Conservation (phyloP, 2,888 invertebrate species). For the Acanthopleura granulata region DNA sequence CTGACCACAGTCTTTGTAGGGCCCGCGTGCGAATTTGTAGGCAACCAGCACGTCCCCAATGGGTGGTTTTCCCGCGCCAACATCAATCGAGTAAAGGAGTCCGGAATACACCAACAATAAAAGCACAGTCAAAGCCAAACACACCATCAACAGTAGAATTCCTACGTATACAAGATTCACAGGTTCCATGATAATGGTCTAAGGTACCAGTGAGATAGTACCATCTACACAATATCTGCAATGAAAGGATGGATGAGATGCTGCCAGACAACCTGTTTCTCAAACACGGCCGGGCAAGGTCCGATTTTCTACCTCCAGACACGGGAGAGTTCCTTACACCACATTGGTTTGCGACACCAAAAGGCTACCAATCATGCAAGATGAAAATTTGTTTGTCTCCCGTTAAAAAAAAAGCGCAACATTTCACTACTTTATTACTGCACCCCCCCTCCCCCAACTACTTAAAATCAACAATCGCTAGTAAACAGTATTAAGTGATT, state of each 20-base stretch:
- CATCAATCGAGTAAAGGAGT: slow-evolving; percentile 59
- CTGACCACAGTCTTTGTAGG: slow-evolving; percentile 68
- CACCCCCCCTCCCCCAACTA: too few relatives aligned
- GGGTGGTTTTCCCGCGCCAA: slow-evolving; percentile 67
- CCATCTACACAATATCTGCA: background rate
- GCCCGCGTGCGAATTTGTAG: slow-evolving; percentile 70
- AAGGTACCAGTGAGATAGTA: too few relatives aligned
- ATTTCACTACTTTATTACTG: too few relatives aligned
- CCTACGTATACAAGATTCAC: slow-evolving; percentile 45
- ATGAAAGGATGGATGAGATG: background rate
- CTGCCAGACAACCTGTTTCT: background rate
- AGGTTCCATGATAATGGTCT: slow-evolving; percentile 39
- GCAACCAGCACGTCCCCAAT: slow-evolving; percentile 62
- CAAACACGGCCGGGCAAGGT: background rate
- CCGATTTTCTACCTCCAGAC: background rate
- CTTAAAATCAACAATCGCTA: too few relatives aligned
- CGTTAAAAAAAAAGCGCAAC: too few relatives aligned
- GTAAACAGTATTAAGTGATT: too few relatives aligned
- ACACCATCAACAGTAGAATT: slow-evolving; percentile 51
- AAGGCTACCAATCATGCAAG: too few relatives aligned
- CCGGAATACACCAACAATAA: slow-evolving; percentile 64
- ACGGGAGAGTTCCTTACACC: background rate
- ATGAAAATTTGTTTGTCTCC: too few relatives aligned
- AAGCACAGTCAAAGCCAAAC: slow-evolving; percentile 57
- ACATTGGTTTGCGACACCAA: too few relatives aligned